Conservation (phyloP, 2,888 invertebrate genomes). For the Agriotes lineatus region DNA sequence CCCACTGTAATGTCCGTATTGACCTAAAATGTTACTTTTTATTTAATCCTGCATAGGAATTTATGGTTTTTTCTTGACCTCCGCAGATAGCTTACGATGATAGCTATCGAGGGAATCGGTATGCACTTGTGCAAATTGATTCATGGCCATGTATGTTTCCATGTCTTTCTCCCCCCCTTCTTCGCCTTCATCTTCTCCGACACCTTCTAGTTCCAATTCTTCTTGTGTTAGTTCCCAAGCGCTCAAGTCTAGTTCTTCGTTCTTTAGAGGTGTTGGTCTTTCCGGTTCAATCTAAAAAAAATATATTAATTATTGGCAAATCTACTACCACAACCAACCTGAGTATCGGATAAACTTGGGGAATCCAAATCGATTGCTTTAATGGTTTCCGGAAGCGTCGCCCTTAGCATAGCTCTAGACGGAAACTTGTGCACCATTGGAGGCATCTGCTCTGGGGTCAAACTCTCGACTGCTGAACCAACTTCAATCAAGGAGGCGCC, state of each 20-base stretch:
- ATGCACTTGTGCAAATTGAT: slow-evolving; percentile 32
- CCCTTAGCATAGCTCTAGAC: slow-evolving; percentile 49
- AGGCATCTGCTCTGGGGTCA: slow-evolving; percentile 57
- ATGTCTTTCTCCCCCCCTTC: slow-evolving; percentile 58
- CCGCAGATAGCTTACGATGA: slow-evolving; percentile 30
- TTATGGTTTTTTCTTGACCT: neutral
- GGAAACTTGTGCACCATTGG: slow-evolving; percentile 52
- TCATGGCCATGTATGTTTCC: slow-evolving; percentile 36
- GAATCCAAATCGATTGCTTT: slow-evolving; percentile 68
- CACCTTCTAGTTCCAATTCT: slow-evolving; percentile 57
- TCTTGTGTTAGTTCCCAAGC: slow-evolving; percentile 61
- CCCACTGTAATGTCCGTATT: slow-evolving; percentile 54
- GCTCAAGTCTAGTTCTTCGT: slow-evolving; percentile 59
- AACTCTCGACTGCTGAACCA: slow-evolving; percentile 60
- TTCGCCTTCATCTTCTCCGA: slow-evolving; percentile 54
- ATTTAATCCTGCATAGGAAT: too few species aligned
- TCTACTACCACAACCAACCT: slow-evolving; percentile 62
- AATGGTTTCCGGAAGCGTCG: slow-evolving; percentile 41
- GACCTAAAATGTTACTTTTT: slow-evolving; percentile 32
- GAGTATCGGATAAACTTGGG: slow-evolving; percentile 73
- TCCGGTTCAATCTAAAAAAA: slow-evolving; percentile 46
- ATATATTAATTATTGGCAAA: too few species aligned
- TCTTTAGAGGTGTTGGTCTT: slow-evolving; percentile 47
- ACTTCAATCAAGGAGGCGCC: slow-evolving; percentile 58
- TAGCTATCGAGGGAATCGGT: slow-evolving; percentile 27